Conservation (phyloP, 1,140 invertebrate species). For the Apis laboriosa region DNA sequence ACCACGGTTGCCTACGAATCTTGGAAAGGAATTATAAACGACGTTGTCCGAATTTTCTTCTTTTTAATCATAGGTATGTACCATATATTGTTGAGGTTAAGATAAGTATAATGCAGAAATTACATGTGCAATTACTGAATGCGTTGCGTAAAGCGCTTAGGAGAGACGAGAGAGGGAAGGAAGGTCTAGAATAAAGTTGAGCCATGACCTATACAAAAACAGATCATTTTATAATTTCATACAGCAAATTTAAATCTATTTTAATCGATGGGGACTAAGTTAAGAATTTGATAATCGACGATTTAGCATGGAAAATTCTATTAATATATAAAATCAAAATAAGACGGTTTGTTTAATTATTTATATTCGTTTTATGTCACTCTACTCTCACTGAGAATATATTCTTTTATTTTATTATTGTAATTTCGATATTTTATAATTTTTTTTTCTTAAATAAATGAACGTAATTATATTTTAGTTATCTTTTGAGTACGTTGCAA, state of each 20-base stretch:
- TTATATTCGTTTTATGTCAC: not conserved
- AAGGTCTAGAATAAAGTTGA: not conserved
- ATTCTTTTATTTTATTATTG: not conserved
- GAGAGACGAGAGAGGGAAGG: not conserved
- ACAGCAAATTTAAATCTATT: not conserved
- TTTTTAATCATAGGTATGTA: not conserved
- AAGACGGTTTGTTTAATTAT: no score
- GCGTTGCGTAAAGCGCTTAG: not conserved
- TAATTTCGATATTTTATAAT: not conserved
- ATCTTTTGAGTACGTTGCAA: not conserved
- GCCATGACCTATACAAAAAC: not conserved
- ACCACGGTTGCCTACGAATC: slow-evolving; percentile 18
- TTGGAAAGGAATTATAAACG: not conserved
- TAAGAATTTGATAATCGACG: not conserved
- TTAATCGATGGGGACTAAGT: not conserved
- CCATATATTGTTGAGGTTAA: not conserved
- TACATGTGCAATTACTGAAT: not conserved
- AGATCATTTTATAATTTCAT: not conserved
- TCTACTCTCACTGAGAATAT: not conserved
- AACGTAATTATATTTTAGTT: not conserved
- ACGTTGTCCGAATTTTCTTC: not conserved
- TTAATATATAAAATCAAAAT: not conserved
- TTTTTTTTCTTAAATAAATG: not conserved
- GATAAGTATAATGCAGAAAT: not conserved
- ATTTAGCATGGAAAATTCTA: not conserved